Evolutionary conservation across 2,888 invertebrate genomes (phyloP).

Genomic region (Gari tellinella): DNA sequence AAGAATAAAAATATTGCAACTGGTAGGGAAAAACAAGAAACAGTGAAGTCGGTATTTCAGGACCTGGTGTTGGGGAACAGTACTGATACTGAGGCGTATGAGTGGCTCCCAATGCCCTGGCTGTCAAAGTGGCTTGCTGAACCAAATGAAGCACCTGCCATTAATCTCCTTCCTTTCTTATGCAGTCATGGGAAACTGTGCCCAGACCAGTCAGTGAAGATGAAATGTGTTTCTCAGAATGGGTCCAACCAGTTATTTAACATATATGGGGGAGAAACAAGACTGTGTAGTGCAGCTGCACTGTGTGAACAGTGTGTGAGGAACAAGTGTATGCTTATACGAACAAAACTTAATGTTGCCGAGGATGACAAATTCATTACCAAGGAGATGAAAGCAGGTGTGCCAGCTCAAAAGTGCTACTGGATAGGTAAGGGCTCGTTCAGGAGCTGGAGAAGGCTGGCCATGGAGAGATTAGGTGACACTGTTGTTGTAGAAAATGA

Average conservation of each 20-base stretch:
- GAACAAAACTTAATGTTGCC: constrained; percentile 85
- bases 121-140: constrained; percentile 86
- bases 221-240: constrained; percentile 61
- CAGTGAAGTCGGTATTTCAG: constrained; percentile 70
- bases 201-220: constrained; percentile 51
- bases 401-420: constrained; percentile 79
- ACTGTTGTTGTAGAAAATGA: constrained; percentile 33
- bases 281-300: constrained; percentile 78
- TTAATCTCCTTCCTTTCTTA: constrained; percentile 85
- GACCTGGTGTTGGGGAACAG: constrained; percentile 42
- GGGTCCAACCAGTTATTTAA: constrained; percentile 85
- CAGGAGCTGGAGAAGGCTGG: constrained; percentile 86
- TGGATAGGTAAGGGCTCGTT: constrained; percentile 87
- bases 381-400: constrained; percentile 83
- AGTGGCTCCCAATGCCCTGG: constrained; percentile 87
- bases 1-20: constrained; percentile 74
- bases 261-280: constrained; percentile 85
- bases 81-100: constrained; percentile 77
- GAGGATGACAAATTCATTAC: constrained; percentile 86
- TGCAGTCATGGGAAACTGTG: constrained; percentile 82
- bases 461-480: constrained; percentile 71
- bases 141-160: constrained; percentile 81
- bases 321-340: constrained; percentile 85
- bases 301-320: constrained; percentile 85
- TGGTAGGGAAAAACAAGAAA: constrained; percentile 76